Base-by-base conservation (phyloP, 2,797 vertebrate species). In the Pogonophryne albipinna region DNA sequence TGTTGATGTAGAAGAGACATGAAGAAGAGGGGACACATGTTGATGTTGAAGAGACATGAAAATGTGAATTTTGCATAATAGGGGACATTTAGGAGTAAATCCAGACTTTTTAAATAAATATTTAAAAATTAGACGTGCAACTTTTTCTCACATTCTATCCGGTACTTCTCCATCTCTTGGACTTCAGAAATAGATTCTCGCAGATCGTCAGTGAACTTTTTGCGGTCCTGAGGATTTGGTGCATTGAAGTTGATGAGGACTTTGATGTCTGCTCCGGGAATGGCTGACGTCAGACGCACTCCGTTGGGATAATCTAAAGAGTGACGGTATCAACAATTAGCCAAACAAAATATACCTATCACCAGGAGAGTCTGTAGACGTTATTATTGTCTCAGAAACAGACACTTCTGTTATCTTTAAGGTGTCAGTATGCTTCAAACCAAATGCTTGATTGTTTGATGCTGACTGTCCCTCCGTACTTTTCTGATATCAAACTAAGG, bases 101-200 rank as follows among this genome's bases (percentile, higher is more conserved):
- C 1, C 1, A 65, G 14, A 52, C 41, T 13, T 5, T 15, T 16
- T 17, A 27, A 1, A 27, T 5, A 27, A 27, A 27, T 49, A 23
- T 49, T 7, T 27, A 15, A 1, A 7, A 0, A 5, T 31, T 10
- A 11, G 41, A 73, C 2, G 3, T 11, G 41, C 16, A 87, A 86
- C 63, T 61, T 79, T 57, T 70, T 84, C 98, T 97, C 87, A 99
- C 98, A 96, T 90, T 99, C 97, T 94, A 99, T 99, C 87, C 97
- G 94, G 94, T 98, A 98, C 87, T 99, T 99, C 94, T 99, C 98
- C 98, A 99, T 99, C 92, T 99, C 98, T 88, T 99, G 98, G 60
- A 99, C 97, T 86, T 99, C 97, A 1, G 97, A 97, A 16, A 99
- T 95, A 1, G 97, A 99, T 80, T 99, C 98, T 80, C 97, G 95